Percentiles rank a stretch among this genome's conserved stretches.
Conservation (phyloP, 2,797 vertebrate species). For the Myripristis jacobus region DNA sequence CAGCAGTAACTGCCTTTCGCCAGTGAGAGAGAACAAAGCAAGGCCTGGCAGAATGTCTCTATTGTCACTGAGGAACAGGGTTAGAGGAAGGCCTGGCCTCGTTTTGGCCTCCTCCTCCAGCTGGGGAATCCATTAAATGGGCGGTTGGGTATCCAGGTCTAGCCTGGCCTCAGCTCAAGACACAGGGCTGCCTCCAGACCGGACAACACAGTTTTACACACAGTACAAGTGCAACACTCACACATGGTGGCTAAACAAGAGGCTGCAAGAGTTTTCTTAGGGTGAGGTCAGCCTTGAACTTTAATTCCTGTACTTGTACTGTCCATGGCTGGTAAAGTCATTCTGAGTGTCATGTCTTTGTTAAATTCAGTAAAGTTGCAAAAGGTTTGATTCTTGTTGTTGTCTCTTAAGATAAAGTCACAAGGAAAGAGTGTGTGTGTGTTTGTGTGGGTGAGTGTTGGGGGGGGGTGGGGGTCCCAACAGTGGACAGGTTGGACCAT, state of each 20-base stretch:
- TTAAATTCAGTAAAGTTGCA: background rate
- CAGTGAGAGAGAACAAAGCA: constrained; percentile 42
- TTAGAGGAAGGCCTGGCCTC: constrained; percentile 46
- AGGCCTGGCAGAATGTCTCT: constrained; percentile 52
- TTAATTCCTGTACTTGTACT: background rate
- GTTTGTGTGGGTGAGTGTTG: too few relatives aligned
- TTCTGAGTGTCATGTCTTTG: background rate
- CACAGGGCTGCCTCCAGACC: constrained; percentile 23
- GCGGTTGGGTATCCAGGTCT: constrained; percentile 53
- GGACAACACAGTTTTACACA: constrained; percentile 37
- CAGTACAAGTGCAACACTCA: constrained; percentile 13
- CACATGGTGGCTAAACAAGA: constrained; percentile 18
- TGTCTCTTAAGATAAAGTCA: too few relatives aligned
- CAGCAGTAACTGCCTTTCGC: constrained; percentile 50
- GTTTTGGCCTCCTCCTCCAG: constrained; percentile 57
- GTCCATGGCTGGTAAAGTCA: background rate
- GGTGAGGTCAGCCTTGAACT: too few relatives aligned
- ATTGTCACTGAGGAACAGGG: constrained; percentile 47
- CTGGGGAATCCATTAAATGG: constrained; percentile 64
- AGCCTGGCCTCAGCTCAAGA: constrained; percentile 34
- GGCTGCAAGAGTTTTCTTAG: constrained; percentile 14
- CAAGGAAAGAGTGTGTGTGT: too few relatives aligned
- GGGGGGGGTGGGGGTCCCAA: too few relatives aligned
- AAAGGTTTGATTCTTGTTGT: background rate
- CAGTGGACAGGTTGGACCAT: too few relatives aligned